Percentiles rank a stretch among this genome's conserved stretches.
These are phyloP conservation scores for Labroides dimidiatus DNA, from an alignment of 2,797 vertebrate species.

Conservation along the genomic window DNA sequence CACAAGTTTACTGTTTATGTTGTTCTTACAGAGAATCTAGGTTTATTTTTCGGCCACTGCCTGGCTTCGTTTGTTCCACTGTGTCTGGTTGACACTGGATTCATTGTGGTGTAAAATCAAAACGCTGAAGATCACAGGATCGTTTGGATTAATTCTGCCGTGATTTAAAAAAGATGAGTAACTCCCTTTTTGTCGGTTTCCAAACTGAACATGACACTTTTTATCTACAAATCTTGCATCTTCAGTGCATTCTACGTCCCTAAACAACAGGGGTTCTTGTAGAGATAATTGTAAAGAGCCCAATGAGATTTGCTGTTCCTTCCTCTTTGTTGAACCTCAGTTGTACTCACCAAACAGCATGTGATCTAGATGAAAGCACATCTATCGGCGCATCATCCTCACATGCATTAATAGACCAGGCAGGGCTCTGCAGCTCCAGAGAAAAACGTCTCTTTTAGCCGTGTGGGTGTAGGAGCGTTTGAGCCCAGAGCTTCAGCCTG, in stretches of 20 bases:
- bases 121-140: constrained; percentile 10
- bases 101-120: constrained; percentile 9
- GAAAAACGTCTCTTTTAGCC: constrained; percentile 44
- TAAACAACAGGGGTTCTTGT: not conserved
- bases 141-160: not conserved
- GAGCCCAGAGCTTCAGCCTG: constrained; percentile 52
- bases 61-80: not conserved
- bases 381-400: constrained; percentile 17
- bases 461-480: constrained; percentile 64
- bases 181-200: not conserved
- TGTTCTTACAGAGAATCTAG: not conserved
- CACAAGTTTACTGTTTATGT: not conserved
- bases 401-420: constrained; percentile 5
- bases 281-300: constrained; percentile 6
- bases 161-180: constrained; percentile 19
- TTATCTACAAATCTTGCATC: not conserved
- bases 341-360: not conserved
- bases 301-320: constrained; percentile 1
- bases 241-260: not conserved
- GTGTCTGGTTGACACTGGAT: constrained; percentile 11
- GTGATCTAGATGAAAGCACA: constrained; percentile 15
- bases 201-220: constrained; percentile 1
- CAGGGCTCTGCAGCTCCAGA: constrained; percentile 30
- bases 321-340: constrained; percentile 1
- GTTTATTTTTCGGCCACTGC: constrained; percentile 2